Conservation (phyloP, 2,797 vertebrate species). For the Apodemus agrarius region DNA sequence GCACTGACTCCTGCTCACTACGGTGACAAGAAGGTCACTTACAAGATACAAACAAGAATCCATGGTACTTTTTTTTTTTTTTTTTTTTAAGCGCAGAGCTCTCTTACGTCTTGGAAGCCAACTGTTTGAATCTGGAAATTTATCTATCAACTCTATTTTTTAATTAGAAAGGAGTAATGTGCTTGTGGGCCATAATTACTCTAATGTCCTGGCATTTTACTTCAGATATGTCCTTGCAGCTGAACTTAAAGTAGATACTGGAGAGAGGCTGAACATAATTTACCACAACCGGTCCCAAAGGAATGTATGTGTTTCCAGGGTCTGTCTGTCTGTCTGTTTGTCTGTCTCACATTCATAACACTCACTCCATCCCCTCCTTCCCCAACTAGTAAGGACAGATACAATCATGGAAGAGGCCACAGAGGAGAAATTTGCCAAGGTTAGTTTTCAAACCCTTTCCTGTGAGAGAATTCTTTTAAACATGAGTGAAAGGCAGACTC, state of each 20-base stretch:
- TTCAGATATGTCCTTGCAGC: not conserved
- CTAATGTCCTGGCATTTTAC: not conserved
- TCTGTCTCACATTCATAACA: not conserved
- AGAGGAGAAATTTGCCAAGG: not conserved
- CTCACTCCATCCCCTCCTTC: not conserved
- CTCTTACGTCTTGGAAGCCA: not conserved
- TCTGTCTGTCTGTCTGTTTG: not conserved
- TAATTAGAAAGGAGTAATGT: conserved; percentile 40
- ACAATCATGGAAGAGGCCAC: not conserved
- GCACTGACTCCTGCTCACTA: not conserved
- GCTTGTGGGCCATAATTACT: not conserved
- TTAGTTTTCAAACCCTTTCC: not conserved
- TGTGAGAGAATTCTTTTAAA: not conserved
- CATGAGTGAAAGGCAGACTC: not conserved
- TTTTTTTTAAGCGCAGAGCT: not conserved
- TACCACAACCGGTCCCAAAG: not conserved
- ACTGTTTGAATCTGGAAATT: conserved; percentile 40
- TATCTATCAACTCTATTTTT: not conserved
- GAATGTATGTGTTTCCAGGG: not conserved
- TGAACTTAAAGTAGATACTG: not conserved
- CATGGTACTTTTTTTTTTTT: not conserved
- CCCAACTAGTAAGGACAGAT: conserved; percentile 11
- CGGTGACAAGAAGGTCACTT: not conserved
- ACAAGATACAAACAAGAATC: not conserved
- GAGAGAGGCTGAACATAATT: not conserved